phyloP scores from a whole-genome alignment of 2,113 vertebrate species.

The Buteo buteo region DNA sequence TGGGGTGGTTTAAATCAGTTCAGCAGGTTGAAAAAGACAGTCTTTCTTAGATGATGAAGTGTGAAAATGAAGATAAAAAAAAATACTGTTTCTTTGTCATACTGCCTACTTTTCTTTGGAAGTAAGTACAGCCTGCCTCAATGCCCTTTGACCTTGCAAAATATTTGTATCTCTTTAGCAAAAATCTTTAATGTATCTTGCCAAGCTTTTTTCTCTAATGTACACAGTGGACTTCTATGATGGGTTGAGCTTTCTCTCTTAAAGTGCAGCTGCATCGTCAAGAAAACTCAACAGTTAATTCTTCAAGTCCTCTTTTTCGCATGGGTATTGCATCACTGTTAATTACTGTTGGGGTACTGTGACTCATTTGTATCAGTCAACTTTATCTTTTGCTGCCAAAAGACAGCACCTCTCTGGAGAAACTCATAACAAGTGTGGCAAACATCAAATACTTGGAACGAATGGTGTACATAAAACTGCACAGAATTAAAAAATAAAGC shows the following conservation, averaged over 20 bases:
- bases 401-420: constrained; percentile 76
- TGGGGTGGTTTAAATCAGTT: constrained; percentile 47
- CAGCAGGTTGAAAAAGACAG: constrained; percentile 59
- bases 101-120: constrained; percentile 43
- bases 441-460: constrained; percentile 47
- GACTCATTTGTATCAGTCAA: constrained; percentile 72
- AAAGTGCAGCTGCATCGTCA: constrained; percentile 48
- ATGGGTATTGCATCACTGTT: constrained; percentile 73
- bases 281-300: constrained; percentile 62
- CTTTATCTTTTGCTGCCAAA: constrained; percentile 77
- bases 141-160: constrained; percentile 48
- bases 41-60: constrained; percentile 51
- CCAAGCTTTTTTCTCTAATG: constrained; percentile 57
- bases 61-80: constrained; percentile 59
- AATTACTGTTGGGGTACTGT: constrained; percentile 68
- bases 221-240: constrained; percentile 36
- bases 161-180: constrained; percentile 63
- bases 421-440: constrained; percentile 70
- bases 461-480: constrained; percentile 17
- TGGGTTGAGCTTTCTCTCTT: constrained; percentile 38
- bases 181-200: constrained; percentile 58
- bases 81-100: constrained; percentile 62
- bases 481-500: constrained; percentile 47
- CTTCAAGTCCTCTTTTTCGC: constrained; percentile 64
- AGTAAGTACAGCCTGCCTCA: constrained; percentile 55